Conservation (phyloP, 2,113 vertebrate species). For the Delphinus delphis region DNA sequence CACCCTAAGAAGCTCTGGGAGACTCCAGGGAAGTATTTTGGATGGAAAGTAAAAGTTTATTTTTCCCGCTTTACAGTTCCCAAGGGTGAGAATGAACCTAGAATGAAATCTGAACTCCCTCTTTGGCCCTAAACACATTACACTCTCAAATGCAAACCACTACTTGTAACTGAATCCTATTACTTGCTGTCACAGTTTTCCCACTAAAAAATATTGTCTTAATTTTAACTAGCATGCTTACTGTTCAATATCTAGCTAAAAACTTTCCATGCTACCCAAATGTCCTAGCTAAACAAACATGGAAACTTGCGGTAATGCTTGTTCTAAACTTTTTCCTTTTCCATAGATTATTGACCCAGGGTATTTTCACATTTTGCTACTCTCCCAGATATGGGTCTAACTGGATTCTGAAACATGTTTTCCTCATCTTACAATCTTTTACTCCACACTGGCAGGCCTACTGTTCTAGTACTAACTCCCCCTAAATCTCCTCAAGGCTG, state of each 20-base stretch:
- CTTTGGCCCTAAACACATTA: constrained; percentile 26
- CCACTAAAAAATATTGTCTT: constrained; percentile 66
- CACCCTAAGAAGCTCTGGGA: not conserved
- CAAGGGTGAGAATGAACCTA: constrained; percentile 1
- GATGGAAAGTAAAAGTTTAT: constrained; percentile 47
- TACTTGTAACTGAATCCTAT: constrained; percentile 43
- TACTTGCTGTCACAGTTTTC: constrained; percentile 46
- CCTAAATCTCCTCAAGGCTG: not conserved
- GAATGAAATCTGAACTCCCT: constrained; percentile 25
- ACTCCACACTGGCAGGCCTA: not conserved
- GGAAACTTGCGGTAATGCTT: not conserved
- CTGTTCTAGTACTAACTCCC: not conserved
- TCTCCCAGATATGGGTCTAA: not conserved
- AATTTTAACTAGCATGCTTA: constrained; percentile 55
- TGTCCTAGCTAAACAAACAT: not conserved
- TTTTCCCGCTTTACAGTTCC: constrained; percentile 15
- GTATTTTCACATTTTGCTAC: not conserved
- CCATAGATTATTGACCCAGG: not conserved
- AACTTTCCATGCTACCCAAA: constrained; percentile 8
- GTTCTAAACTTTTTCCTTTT: not conserved
- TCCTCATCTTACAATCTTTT: not conserved
- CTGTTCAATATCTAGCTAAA: constrained; percentile 55
- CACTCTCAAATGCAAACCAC: not conserved
- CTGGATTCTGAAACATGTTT: not conserved
- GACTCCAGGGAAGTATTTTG: not conserved